Evolutionary conservation across 2,113 vertebrate species (phyloP).

Genomic region (Eonycteris spelaea): DNA sequence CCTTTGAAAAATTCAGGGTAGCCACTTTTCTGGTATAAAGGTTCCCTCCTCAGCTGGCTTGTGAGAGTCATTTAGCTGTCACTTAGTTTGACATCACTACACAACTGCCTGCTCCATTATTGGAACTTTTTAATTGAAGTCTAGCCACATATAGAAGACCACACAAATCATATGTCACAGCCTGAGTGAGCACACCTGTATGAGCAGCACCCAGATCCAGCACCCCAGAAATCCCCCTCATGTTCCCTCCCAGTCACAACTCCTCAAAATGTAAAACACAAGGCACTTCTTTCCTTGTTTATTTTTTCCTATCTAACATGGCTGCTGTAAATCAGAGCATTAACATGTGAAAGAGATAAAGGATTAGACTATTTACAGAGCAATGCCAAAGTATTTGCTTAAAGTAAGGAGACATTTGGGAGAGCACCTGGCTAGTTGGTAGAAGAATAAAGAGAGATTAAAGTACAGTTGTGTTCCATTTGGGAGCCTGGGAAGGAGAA

Average conservation of each 20-base stretch:
- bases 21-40: not conserved
- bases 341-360: conserved; percentile 32
- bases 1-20: not conserved
- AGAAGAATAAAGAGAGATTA: conserved; percentile 6
- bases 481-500: not conserved
- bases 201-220: not conserved
- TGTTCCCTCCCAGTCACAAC: not conserved
- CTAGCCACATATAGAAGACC: not conserved
- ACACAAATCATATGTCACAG: not conserved
- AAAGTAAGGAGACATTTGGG: conserved; percentile 22
- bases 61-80: not conserved
- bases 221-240: not conserved
- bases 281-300: not conserved
- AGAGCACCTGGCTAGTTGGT: conserved; percentile 10
- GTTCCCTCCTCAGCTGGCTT: not conserved
- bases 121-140: not conserved
- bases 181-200: not conserved
- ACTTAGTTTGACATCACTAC: not conserved
- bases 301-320: not conserved
- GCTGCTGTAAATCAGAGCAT: conserved; percentile 51
- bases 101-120: not conserved
- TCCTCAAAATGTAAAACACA: not conserved
- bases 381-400: conserved; percentile 23
- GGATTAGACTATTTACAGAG: conserved; percentile 39
- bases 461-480: not conserved